Evolutionary conservation across 1,140 invertebrate species (phyloP).

Genomic region (Drosophila tristis): DNA sequence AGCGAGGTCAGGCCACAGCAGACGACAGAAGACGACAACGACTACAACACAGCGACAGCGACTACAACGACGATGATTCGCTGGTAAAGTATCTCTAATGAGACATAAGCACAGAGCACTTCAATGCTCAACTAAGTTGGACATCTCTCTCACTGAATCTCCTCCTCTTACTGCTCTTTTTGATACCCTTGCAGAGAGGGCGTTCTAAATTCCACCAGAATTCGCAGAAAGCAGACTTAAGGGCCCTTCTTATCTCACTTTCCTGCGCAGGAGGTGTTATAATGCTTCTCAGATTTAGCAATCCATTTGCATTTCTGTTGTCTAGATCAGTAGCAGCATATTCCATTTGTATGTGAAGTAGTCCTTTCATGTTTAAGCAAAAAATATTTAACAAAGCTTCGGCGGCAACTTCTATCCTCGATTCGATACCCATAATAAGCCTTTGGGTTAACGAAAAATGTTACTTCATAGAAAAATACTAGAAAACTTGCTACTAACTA

Average conservation of each 20-base stretch:
- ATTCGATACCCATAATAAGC: too few relatives aligned
- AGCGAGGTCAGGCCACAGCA: constrained; percentile 69
- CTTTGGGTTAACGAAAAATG: too few relatives aligned
- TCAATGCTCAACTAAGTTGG: constrained; percentile 55
- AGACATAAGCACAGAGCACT: constrained; percentile 77
- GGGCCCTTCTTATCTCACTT: background rate
- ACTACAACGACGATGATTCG: constrained; percentile 46
- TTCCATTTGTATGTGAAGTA: too few relatives aligned
- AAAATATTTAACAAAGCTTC: too few relatives aligned
- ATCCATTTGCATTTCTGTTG: too few relatives aligned
- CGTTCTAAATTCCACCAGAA: background rate
- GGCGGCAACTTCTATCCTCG: too few relatives aligned
- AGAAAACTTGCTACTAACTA: background rate
- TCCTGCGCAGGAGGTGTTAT: too few relatives aligned
- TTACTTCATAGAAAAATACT: background rate
- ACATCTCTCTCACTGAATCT: constrained; percentile 47
- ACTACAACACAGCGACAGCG: constrained; percentile 6
- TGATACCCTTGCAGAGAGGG: constrained; percentile 3
- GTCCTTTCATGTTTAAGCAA: too few relatives aligned
- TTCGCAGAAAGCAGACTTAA: too few relatives aligned
- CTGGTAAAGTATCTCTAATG: constrained; percentile 79
- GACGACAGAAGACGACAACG: constrained; percentile 12
- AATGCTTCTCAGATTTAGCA: too few relatives aligned
- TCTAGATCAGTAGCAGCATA: too few relatives aligned
- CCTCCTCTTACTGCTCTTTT: background rate